Evolutionary conservation across 2,113 vertebrate genomes (phyloP).

Genomic region (Nothocercus julius): DNA sequence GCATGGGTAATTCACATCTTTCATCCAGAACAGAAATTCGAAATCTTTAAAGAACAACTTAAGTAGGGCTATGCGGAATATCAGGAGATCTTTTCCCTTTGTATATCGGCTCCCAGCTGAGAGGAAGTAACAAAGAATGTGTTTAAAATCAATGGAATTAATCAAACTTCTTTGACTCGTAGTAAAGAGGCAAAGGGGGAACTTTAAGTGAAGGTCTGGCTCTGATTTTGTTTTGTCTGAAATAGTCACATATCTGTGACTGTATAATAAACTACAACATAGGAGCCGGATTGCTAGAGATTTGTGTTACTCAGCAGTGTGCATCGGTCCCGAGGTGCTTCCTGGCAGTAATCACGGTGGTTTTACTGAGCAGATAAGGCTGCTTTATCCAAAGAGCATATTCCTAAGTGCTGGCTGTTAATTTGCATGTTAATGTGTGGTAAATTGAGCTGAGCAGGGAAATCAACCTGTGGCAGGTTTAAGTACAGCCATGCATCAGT

Average conservation of each 20-base stretch:
- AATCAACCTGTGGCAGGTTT: neutral
- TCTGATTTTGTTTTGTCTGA: slow-evolving; percentile 56
- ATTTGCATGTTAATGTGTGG: neutral
- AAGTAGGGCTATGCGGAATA: neutral
- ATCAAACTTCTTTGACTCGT: slow-evolving; percentile 19
- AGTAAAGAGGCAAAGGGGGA: neutral
- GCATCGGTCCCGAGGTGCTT: neutral
- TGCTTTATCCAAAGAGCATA: neutral
- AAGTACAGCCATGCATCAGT: neutral
- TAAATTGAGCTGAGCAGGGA: neutral
- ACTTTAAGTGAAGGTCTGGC: slow-evolving; percentile 33
- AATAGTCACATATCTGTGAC: neutral
- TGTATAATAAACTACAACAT: slow-evolving; percentile 6
- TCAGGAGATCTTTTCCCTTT: slow-evolving; percentile 41
- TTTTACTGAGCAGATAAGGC: neutral
- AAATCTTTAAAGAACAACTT: slow-evolving; percentile 35
- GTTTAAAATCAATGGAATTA: slow-evolving; percentile 62
- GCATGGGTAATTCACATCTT: slow-evolving; percentile 9
- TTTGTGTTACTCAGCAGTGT: neutral
- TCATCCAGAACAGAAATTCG: slow-evolving; percentile 49
- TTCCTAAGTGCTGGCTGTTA: neutral
- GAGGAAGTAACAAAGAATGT: slow-evolving; percentile 55
- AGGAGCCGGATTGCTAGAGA: neutral
- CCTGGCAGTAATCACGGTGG: neutral
- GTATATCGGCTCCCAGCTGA: slow-evolving; percentile 49